phyloP scores from a whole-genome alignment of 1,140 invertebrate genomes.

The Chionoecetes opilio region DNA sequence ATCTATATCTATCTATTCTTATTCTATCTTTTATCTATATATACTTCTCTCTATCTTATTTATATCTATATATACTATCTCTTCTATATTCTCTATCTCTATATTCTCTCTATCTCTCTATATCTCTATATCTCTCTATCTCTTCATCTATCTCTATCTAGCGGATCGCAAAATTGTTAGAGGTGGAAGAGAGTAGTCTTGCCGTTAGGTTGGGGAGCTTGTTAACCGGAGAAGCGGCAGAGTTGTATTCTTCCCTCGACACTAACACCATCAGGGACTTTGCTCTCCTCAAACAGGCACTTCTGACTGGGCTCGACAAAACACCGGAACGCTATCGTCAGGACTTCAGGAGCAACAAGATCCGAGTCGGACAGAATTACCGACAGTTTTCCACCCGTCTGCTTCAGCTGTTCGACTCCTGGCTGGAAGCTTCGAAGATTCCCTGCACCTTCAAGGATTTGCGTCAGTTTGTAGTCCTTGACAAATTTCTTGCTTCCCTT shows the following conservation, averaged over 20 bases:
- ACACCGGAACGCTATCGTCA: neutral
- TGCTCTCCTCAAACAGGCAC: neutral
- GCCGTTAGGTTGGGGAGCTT: neutral
- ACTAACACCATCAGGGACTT: neutral
- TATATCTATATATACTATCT: too few relatives aligned
- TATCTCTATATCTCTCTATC: too few relatives aligned
- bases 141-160: too few relatives aligned
- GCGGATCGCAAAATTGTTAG: too few relatives aligned
- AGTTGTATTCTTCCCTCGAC: neutral
- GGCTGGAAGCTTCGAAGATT: neutral
- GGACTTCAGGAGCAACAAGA: constrained; percentile 32
- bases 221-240: neutral
- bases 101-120: too few relatives aligned
- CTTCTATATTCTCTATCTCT: too few relatives aligned
- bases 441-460: neutral
- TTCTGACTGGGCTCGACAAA: neutral
- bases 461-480: neutral
- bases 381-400: neutral
- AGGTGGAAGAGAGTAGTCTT: neutral
- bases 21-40: too few relatives aligned
- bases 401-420: neutral
- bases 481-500: neutral
- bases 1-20: too few relatives aligned
- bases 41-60: too few relatives aligned
- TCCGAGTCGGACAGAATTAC: neutral